These are phyloP conservation scores for Chiroxiphia lanceolata DNA, from an alignment of 2,797 vertebrate species.

Conservation along the genomic window DNA sequence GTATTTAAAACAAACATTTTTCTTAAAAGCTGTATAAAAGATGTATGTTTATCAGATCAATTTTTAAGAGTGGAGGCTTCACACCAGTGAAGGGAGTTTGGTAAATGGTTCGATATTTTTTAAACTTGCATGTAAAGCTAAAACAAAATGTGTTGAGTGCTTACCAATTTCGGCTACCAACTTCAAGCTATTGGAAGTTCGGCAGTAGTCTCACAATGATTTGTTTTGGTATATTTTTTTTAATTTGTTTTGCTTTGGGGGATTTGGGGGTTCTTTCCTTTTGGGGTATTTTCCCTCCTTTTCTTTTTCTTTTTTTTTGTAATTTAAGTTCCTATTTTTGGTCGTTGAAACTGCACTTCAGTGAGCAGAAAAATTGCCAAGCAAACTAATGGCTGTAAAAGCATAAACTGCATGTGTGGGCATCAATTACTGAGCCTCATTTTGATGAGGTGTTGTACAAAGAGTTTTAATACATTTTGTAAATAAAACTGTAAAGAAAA, in stretches of 20 bases:
- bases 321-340: constrained; percentile 70
- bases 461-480: constrained; percentile 99
- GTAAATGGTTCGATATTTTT: constrained; percentile 80
- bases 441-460: constrained; percentile 94
- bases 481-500: constrained; percentile 99
- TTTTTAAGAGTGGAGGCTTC: constrained; percentile 87
- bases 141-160: constrained; percentile 83
- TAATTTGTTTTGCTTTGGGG: constrained; percentile 62
- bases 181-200: constrained; percentile 82
- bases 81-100: constrained; percentile 76
- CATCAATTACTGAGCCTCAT: constrained; percentile 90
- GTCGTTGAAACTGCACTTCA: constrained; percentile 86
- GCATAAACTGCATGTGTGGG: constrained; percentile 94
- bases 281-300: not conserved
- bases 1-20: constrained; percentile 76
- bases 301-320: not conserved
- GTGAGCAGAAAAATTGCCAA: constrained; percentile 86
- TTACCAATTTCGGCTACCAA: constrained; percentile 87
- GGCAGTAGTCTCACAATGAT: constrained; percentile 79
- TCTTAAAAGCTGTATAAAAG: constrained; percentile 80
- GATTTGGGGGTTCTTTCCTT: constrained; percentile 38
- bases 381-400: constrained; percentile 89
- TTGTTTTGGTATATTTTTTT: constrained; percentile 71
- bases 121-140: constrained; percentile 87
- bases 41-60: constrained; percentile 89